These are phyloP conservation scores for Hetaerina americana DNA, from an alignment of 1,140 invertebrate genomes.

Conservation along the genomic window DNA sequence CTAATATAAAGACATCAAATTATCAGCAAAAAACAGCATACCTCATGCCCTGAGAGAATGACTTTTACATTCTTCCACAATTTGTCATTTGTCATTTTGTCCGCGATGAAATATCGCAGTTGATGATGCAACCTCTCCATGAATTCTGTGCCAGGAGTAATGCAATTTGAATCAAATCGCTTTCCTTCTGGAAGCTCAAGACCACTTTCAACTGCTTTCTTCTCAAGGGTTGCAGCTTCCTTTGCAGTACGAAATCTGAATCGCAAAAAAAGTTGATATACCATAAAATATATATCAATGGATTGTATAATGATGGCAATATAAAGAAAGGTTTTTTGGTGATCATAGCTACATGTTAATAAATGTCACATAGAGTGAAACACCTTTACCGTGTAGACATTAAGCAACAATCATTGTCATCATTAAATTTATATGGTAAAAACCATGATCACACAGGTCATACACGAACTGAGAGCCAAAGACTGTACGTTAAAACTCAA, in stretches of 20 bases:
- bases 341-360: too few relatives aligned
- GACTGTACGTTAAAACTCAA: too few relatives aligned
- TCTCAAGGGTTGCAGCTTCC: constrained; percentile 65
- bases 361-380: too few relatives aligned
- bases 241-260: constrained; percentile 71
- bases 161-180: constrained; percentile 91
- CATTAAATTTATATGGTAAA: too few relatives aligned
- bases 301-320: too few relatives aligned
- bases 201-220: constrained; percentile 60
- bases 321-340: too few relatives aligned
- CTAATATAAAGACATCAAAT: neutral
- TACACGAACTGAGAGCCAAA: too few relatives aligned
- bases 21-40: constrained; percentile 32
- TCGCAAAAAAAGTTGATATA: too few relatives aligned
- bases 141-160: constrained; percentile 86
- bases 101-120: constrained; percentile 73
- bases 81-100: constrained; percentile 73
- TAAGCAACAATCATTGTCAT: too few relatives aligned
- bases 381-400: too few relatives aligned
- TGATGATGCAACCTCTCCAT: constrained; percentile 78
- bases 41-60: constrained; percentile 72
- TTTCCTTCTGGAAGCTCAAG: constrained; percentile 56
- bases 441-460: too few relatives aligned
- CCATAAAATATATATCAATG: too few relatives aligned
- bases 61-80: constrained; percentile 70